These are phyloP conservation scores for Haliclystus octoradiatus DNA, from an alignment of 30 jellyfish, hydroid and myxozoan genomes.

Conservation along the genomic window DNA sequence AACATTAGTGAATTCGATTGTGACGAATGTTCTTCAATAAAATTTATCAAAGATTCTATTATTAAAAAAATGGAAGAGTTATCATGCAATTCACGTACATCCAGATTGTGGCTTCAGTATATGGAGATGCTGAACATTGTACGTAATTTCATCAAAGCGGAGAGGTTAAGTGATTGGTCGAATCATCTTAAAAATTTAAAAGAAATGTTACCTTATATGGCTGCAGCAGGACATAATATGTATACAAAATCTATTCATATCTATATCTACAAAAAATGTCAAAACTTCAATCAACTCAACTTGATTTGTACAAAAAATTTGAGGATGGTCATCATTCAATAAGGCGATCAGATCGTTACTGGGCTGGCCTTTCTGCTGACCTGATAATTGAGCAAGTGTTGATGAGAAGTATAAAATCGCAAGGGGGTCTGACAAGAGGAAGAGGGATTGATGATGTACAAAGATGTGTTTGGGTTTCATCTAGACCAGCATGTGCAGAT, in stretches of 20 bases:
- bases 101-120: slow-evolving; percentile 21
- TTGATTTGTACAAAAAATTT: slow-evolving; percentile 14
- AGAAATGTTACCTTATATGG: slow-evolving; percentile 35
- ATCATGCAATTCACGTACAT: no score
- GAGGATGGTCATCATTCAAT: slow-evolving; percentile 35
- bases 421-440: slow-evolving; percentile 32
- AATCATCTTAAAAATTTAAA: slow-evolving; percentile 3
- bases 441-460: slow-evolving; percentile 30
- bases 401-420: slow-evolving; percentile 22
- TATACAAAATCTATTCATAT: slow-evolving; percentile 34
- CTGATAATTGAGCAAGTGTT: slow-evolving; percentile 48
- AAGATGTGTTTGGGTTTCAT: slow-evolving; percentile 7
- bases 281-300: slow-evolving; percentile 21
- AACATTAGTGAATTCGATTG: no score
- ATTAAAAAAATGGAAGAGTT: no score
- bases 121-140: slow-evolving; percentile 23
- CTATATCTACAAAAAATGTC: slow-evolving; percentile 37
- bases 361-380: slow-evolving; percentile 43
- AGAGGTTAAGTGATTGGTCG: slow-evolving; percentile 11
- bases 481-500: slow-evolving; percentile 26
- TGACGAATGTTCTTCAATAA: no score
- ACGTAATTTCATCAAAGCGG: slow-evolving; percentile 9
- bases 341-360: slow-evolving; percentile 41
- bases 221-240: slow-evolving; percentile 35
- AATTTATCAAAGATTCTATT: no score